Conservation (phyloP, 2,113 vertebrate genomes). For the Ictidomys tridecemlineatus region DNA sequence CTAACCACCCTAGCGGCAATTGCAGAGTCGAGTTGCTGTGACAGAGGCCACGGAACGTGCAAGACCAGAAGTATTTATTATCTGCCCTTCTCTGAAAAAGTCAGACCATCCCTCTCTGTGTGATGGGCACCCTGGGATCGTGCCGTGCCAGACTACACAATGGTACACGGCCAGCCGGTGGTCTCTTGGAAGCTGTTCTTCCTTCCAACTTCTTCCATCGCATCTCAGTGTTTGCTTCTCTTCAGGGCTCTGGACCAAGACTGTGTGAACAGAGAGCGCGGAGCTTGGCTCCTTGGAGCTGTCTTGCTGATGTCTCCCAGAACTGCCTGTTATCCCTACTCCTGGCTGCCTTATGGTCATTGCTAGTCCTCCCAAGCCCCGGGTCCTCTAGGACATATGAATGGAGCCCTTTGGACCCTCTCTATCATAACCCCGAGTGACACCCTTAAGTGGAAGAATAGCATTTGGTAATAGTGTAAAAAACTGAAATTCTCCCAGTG, state of each 20-base stretch:
- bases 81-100: neutral
- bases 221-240: conserved; percentile 37
- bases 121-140: neutral
- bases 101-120: neutral
- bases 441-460: conserved; percentile 62
- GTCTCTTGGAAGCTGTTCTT: neutral
- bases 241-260: conserved; percentile 41
- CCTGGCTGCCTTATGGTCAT: neutral
- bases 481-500: conserved; percentile 68
- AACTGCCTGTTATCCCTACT: neutral
- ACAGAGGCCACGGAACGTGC: neutral
- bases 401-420: conserved; percentile 49
- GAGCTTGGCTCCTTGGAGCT: neutral
- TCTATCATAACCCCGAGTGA: conserved; percentile 63
- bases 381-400: conserved; percentile 16
- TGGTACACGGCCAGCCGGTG: no score
- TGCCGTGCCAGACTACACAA: neutral
- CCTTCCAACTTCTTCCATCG: neutral
- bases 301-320: conserved; percentile 5
- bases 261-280: conserved; percentile 11
- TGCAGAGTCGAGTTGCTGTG: neutral
- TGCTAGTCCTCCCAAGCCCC: conserved; percentile 17
- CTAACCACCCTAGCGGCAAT: neutral
- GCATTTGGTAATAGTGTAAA: conserved; percentile 66
- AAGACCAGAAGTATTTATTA: neutral